These are phyloP conservation scores for Siphlonurus alternatus DNA, from an alignment of 2,888 invertebrate genomes.

Conservation along the genomic window DNA sequence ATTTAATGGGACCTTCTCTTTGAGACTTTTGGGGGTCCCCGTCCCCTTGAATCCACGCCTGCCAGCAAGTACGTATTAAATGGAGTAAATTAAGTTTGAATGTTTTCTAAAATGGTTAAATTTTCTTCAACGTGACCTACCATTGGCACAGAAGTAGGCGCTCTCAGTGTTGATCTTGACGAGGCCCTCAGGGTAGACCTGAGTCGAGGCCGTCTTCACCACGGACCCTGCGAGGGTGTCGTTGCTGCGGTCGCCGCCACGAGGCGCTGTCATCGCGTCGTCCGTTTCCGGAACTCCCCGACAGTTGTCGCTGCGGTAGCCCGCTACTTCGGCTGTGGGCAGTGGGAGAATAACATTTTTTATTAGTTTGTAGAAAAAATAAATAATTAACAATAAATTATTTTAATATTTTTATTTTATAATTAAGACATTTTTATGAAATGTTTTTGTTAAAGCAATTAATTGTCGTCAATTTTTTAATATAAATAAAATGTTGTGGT, in stretches of 20 bases:
- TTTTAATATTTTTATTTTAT: background rate
- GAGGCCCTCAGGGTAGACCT: slow-evolving; percentile 43
- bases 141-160: slow-evolving; percentile 51
- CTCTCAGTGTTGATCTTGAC: slow-evolving; percentile 47
- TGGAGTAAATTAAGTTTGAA: too few species aligned
- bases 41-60: too few species aligned
- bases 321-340: slow-evolving; percentile 45
- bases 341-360: slow-evolving; percentile 9
- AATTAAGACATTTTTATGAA: background rate
- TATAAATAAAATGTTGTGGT: too few species aligned
- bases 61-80: too few species aligned
- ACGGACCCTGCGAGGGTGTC: slow-evolving; percentile 43
- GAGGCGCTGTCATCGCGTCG: slow-evolving; percentile 28
- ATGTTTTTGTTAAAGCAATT: too few species aligned
- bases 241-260: slow-evolving; percentile 38
- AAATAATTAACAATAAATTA: background rate
- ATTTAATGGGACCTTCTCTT: too few species aligned
- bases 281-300: slow-evolving; percentile 28
- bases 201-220: slow-evolving; percentile 38
- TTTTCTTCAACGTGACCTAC: too few species aligned
- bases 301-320: slow-evolving; percentile 45
- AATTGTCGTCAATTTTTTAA: too few species aligned
- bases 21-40: too few species aligned
- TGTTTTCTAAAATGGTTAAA: too few species aligned
- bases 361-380: background rate